Percentiles rank a stretch among this genome's conserved stretches.
Conservation (phyloP, 2,888 invertebrate genomes). For the Bombylius major region DNA sequence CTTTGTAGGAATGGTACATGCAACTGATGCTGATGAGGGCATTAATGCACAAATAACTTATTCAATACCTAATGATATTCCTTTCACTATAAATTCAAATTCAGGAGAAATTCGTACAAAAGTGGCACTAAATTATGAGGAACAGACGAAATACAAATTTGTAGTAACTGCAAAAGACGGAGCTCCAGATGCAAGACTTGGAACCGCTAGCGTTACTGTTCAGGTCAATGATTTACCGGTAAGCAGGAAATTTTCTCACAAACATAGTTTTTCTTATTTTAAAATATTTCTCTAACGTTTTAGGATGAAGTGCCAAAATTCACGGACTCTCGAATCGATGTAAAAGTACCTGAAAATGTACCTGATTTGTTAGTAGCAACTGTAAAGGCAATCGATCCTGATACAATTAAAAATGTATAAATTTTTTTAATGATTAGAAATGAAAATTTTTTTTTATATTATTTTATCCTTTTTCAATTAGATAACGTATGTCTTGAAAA, state of each 20-base stretch:
- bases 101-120: slow-evolving; percentile 69
- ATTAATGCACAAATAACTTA: slow-evolving; percentile 72
- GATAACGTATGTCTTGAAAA: slow-evolving; percentile 65
- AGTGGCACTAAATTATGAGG: slow-evolving; percentile 67
- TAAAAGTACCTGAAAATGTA: slow-evolving; percentile 73
- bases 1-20: slow-evolving; percentile 67
- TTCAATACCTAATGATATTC: slow-evolving; percentile 62
- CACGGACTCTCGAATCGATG: slow-evolving; percentile 56
- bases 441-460: not conserved
- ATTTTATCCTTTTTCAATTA: not conserved
- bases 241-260: not conserved
- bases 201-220: slow-evolving; percentile 77
- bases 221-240: slow-evolving; percentile 54
- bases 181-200: slow-evolving; percentile 70
- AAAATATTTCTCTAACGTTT: not conserved
- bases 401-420: slow-evolving; percentile 57
- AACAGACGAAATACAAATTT: slow-evolving; percentile 57
- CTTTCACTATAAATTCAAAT: slow-evolving; percentile 64
- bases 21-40: slow-evolving; percentile 75
- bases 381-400: slow-evolving; percentile 77
- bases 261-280: not conserved
- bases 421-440: not conserved
- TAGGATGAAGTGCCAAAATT: slow-evolving; percentile 72
- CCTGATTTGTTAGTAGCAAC: slow-evolving; percentile 65
- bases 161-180: slow-evolving; percentile 83